A percentile compares a stretch with the other conserved stretches of the same genome.
Conservation (phyloP, 2,797 vertebrate species). For the Apogon talboti region DNA sequence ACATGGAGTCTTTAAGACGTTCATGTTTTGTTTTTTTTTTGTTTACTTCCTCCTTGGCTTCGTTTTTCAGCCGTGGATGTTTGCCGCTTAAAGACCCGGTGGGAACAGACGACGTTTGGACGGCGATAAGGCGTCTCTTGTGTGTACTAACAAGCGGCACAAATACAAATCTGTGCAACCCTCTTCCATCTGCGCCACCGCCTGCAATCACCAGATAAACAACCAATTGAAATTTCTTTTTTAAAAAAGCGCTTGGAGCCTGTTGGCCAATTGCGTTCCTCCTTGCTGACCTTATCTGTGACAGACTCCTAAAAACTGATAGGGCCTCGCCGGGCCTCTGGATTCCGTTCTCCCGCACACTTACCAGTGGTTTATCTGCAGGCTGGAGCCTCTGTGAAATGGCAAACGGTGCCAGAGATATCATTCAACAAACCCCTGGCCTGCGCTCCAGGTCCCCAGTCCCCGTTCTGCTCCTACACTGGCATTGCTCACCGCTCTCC, state of each 20-base stretch:
- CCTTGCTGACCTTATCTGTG: slow-evolving; percentile 79
- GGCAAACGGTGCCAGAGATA: slow-evolving; percentile 77
- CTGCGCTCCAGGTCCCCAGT: slow-evolving; percentile 55
- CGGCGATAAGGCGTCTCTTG: slow-evolving; percentile 25
- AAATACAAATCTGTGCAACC: slow-evolving; percentile 31
- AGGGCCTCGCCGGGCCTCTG: slow-evolving; percentile 74
- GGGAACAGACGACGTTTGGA: slow-evolving; percentile 11
- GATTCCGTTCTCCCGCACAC: slow-evolving; percentile 83
- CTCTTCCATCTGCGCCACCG: slow-evolving; percentile 56
- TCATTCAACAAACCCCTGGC: slow-evolving; percentile 70
- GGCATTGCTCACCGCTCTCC: slow-evolving; percentile 31
- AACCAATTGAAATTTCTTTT: slow-evolving; percentile 73
- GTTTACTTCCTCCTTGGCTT: too few relatives aligned
- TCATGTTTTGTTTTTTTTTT: too few relatives aligned
- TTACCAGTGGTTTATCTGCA: slow-evolving; percentile 81
- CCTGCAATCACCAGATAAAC: slow-evolving; percentile 76
- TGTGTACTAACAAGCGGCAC: slow-evolving; percentile 27
- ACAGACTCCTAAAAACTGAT: slow-evolving; percentile 83
- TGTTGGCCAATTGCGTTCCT: slow-evolving; percentile 67
- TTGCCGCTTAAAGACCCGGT: background rate
- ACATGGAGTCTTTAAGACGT: too few relatives aligned
- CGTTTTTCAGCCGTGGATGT: too few relatives aligned
- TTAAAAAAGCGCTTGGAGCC: slow-evolving; percentile 60
- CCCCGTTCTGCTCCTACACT: slow-evolving; percentile 44
- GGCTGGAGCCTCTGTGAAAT: slow-evolving; percentile 79